Conservation (phyloP, 2,113 vertebrate genomes). For the Lamprologus ornatipinnis region DNA sequence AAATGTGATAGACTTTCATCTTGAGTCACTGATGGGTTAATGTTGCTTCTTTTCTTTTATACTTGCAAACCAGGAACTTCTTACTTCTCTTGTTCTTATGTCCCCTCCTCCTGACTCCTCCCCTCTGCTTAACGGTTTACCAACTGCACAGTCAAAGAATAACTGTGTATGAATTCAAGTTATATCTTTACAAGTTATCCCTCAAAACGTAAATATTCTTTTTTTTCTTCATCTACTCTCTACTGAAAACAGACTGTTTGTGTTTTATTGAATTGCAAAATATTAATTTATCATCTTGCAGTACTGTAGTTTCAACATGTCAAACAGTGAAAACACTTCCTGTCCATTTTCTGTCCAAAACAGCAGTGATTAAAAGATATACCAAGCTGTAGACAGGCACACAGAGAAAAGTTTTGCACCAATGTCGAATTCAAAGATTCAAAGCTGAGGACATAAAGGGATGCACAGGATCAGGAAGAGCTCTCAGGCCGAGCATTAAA, state of each 20-base stretch:
- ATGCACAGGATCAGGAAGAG: not conserved
- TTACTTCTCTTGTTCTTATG: not conserved
- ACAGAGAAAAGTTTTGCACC: not conserved
- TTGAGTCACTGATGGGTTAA: not conserved
- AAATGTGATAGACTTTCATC: not conserved
- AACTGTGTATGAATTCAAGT: not conserved
- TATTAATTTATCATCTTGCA: not conserved
- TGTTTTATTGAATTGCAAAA: not conserved
- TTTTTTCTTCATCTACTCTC: not conserved
- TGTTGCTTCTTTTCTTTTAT: not conserved
- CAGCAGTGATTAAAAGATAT: not conserved
- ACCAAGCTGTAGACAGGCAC: not conserved
- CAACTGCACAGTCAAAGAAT: not conserved
- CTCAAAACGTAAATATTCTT: not conserved
- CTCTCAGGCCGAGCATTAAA: rapidly evolving
- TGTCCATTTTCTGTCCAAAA: not conserved
- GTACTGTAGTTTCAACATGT: not conserved
- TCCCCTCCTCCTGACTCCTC: not conserved
- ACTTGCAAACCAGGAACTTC: not conserved
- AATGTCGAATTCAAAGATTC: rapidly evolving
- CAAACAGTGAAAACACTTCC: not conserved
- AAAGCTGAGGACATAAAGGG: not conserved
- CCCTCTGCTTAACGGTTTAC: not conserved
- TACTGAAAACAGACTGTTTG: not conserved
- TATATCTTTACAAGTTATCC: not conserved